Evolutionary conservation across 1,140 invertebrate genomes (phyloP), one percentile per base, ranked within the genome.

Genomic region (Cydia amplana): DNA sequence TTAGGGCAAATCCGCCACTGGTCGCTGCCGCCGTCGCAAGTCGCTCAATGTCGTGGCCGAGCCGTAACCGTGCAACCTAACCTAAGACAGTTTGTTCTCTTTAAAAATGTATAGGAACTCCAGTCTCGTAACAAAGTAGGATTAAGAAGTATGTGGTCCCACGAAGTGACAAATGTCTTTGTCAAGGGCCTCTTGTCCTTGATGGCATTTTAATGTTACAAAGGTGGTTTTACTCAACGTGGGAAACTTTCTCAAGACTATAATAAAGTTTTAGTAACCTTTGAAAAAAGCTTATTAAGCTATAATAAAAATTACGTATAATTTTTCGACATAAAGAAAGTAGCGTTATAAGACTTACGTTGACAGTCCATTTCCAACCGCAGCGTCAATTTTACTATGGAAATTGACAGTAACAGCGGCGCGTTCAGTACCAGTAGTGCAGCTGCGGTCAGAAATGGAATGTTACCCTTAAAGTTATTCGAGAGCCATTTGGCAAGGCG

Each of bases 181-280:
- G 23, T 32, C 25, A 67, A 32, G 64, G 64, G 65, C 65, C 65
- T 32, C 18, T 67, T 70, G 65, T 70, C 28, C 65, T 36, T 70
- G 65, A 70, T 70, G 65, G n/a, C 65, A 40, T 70, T 70, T 70
- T 70, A 70, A 70, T 70, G 65, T 32, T 51, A 18, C 36, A n/a
- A 18, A 40, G 16, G 28, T 36, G 65, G 65, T 43, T 18, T 18
- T 43, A 40, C 18, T 70, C 28, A n/a, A 16, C 65, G 65, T 70
- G 65, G 65, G 65, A 70, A 70, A 70, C 65, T 70, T 70, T 36
- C 23, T 20, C 12, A 14, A 36, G 36, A 32, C 20, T 40, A 43
- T 40, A 32, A 40, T 16, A 64, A 16, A 28, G 20, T 64, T 1
- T 4, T 23, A 23, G 20, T 2, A 43, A 4, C 0, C 1, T 32